Conservation (phyloP, 1,140 invertebrate genomes). For the Adelges cooleyi region DNA sequence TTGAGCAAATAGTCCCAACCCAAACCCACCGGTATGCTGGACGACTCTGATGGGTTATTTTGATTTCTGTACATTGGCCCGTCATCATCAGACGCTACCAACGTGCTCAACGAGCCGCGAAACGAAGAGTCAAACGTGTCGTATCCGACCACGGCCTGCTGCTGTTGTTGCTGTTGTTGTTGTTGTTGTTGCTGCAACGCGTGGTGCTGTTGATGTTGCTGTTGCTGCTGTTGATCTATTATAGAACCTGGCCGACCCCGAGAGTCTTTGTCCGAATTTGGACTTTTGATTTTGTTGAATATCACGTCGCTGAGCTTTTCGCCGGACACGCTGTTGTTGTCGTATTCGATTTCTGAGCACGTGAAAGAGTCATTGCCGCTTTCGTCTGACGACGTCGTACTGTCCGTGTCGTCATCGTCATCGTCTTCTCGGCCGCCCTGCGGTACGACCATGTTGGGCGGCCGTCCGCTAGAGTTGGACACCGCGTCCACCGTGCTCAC, state of each 20-base stretch:
- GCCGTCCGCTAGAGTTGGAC: conserved; percentile 70
- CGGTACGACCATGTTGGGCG: conserved; percentile 33
- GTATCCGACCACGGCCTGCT: conserved; percentile 39
- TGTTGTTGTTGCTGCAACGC: conserved; percentile 31
- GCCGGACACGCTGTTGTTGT: conserved; percentile 69
- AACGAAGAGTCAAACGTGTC: conserved; percentile 90
- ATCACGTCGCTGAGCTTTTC: conserved; percentile 57
- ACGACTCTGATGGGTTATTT: conserved; percentile 60
- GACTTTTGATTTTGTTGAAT: conserved; percentile 54
- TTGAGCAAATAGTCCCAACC: conserved; percentile 90
- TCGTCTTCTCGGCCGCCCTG: conserved; percentile 32
- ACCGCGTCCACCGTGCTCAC: conserved; percentile 86
- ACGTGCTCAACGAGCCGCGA: conserved; percentile 78
- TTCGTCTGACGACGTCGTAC: conserved; percentile 83
- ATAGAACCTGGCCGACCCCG: conserved; percentile 30
- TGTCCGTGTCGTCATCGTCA: conserved; percentile 50
- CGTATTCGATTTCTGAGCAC: conserved; percentile 92
- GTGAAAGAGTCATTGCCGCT: conserved; percentile 95
- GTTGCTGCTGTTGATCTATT: conserved; percentile 30
- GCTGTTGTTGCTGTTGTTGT: conserved; percentile 30
- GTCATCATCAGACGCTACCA: conserved; percentile 86
- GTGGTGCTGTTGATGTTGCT: conserved; percentile 34
- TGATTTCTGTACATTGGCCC: conserved; percentile 48
- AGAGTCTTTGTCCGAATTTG: conserved; percentile 32
- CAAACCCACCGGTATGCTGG: conserved; percentile 50